These are phyloP conservation scores for Dicrostonyx torquatus DNA, from an alignment of 2,797 vertebrate genomes.

Conservation along the genomic window DNA sequence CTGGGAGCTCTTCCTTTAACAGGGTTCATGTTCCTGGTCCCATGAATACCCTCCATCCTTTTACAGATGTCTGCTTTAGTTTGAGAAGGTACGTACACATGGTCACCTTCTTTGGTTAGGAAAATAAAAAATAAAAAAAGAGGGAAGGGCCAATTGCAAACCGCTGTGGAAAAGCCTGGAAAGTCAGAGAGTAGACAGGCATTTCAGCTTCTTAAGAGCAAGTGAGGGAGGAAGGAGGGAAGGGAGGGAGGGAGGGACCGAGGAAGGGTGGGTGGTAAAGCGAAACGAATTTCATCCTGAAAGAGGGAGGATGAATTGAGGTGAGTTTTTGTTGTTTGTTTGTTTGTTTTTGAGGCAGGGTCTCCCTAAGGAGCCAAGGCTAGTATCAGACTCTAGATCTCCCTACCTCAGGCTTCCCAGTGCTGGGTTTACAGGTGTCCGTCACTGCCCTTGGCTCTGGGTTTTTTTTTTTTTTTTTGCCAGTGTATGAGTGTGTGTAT, in stretches of 20 bases:
- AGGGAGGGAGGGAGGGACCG: too few species aligned
- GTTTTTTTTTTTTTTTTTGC: neutral
- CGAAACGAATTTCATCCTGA: constrained; percentile 51
- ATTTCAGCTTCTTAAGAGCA: constrained; percentile 17
- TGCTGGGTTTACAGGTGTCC: neutral
- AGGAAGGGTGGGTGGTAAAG: neutral
- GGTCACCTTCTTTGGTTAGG: neutral
- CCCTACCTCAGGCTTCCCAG: neutral
- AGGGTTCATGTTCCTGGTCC: neutral
- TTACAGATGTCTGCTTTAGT: neutral
- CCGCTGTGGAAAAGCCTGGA: constrained; percentile 50
- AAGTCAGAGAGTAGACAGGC: constrained; percentile 30
- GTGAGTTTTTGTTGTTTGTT: constrained; percentile 37
- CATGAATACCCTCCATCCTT: neutral
- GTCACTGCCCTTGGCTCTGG: neutral
- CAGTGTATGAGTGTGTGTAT: neutral
- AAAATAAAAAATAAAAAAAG: constrained; percentile 44
- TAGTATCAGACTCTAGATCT: neutral
- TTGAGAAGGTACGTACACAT: constrained; percentile 13
- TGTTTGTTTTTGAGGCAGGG: neutral
- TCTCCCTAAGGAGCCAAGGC: neutral
- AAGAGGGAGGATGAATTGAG: constrained; percentile 21
- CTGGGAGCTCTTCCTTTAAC: neutral
- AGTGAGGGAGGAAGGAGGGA: constrained; percentile 7
- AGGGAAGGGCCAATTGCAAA: constrained; percentile 31